Conservation (phyloP, 2,113 vertebrate species). For the Gobius niger region DNA sequence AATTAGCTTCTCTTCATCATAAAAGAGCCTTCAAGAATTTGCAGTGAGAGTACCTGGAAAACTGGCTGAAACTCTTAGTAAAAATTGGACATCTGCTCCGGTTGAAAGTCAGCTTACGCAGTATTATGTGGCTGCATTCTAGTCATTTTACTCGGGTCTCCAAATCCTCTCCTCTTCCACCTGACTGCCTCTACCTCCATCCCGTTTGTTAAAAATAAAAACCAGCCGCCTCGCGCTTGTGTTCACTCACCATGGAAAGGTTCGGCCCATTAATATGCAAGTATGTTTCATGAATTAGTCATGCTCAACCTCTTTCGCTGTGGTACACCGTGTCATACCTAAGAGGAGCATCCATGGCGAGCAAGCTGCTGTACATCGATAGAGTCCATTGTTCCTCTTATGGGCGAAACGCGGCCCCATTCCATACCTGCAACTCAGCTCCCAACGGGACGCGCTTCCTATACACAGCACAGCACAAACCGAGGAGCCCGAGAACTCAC, state of each 20-base stretch:
- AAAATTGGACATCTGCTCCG: too few relatives aligned
- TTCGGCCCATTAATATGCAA: slow-evolving; percentile 75
- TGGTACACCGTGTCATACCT: slow-evolving; percentile 13
- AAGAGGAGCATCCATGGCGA: slow-evolving; percentile 32
- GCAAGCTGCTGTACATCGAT: slow-evolving; percentile 4
- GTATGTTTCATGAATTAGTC: slow-evolving; percentile 73
- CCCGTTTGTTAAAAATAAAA: slow-evolving; percentile 60
- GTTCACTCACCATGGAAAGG: slow-evolving; percentile 69
- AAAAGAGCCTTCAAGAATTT: too few relatives aligned
- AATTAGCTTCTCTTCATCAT: too few relatives aligned
- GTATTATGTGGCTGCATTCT: too few relatives aligned
- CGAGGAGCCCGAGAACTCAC: slow-evolving; percentile 30
- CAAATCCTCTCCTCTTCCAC: slow-evolving; percentile 60
- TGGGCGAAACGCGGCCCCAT: slow-evolving; percentile 40
- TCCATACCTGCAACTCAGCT: slow-evolving; percentile 63
- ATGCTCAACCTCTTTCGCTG: slow-evolving; percentile 17
- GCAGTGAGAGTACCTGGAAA: too few relatives aligned
- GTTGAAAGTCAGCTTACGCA: too few relatives aligned
- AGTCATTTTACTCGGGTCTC: not conserved
- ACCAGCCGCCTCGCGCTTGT: slow-evolving; percentile 69
- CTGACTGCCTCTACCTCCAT: slow-evolving; percentile 54
- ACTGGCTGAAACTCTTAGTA: too few relatives aligned
- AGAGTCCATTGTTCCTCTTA: slow-evolving; percentile 40
- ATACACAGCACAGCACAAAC: slow-evolving; percentile 58
- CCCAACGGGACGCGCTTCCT: slow-evolving; percentile 38